Percentiles rank a stretch among this genome's conserved stretches.
Conservation (phyloP, 2,113 vertebrate species). For the Martes martes region DNA sequence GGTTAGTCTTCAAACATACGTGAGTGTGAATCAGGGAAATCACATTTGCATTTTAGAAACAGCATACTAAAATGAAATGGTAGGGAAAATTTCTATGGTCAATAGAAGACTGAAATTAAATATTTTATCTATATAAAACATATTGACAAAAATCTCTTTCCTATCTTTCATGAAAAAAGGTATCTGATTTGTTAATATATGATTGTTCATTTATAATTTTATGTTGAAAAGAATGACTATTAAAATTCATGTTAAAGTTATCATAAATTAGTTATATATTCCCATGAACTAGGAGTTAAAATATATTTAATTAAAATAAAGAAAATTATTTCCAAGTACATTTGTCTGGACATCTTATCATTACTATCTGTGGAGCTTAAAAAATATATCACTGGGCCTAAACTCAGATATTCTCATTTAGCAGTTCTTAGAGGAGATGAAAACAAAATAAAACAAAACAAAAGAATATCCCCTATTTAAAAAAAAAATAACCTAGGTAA, state of each 20-base stretch:
- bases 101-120: background rate
- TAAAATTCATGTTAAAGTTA: background rate
- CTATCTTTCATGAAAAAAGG: background rate
- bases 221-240: background rate
- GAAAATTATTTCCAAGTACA: background rate
- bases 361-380: background rate
- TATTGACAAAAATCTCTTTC: background rate
- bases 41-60: background rate
- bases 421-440: background rate
- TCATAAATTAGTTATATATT: background rate
- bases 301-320: background rate
- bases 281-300: background rate
- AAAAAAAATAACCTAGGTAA: background rate
- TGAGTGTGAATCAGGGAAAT: background rate
- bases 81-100: background rate
- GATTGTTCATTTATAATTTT: background rate
- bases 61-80: background rate
- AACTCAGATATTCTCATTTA: background rate
- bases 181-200: background rate
- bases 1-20: background rate
- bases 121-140: background rate
- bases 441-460: background rate
- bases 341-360: background rate
- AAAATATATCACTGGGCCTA: background rate
- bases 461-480: background rate